A percentile compares a stretch with the other conserved stretches of the same genome.
Conservation (phyloP, 1,140 invertebrate species). For the Anadara kagoshimensis region DNA sequence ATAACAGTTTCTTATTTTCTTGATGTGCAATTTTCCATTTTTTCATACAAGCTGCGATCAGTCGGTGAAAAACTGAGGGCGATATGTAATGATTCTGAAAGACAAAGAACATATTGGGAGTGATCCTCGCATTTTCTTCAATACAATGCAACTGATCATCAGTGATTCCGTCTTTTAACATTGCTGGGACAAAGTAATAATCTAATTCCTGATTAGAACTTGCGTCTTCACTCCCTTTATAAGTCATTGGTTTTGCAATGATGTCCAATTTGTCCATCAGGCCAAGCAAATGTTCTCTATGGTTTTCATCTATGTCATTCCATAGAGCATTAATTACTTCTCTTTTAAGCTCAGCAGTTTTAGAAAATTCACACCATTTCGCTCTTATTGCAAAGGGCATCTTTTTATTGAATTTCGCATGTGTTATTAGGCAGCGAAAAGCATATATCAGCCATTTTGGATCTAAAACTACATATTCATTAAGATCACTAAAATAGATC, state of each 20-base stretch:
- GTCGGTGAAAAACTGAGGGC: too few relatives aligned
- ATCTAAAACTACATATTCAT: constrained; percentile 1
- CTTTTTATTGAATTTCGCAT: background rate
- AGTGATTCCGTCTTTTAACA: too few relatives aligned
- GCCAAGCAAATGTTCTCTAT: background rate
- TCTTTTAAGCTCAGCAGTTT: background rate
- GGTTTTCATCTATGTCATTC: background rate
- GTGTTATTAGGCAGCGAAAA: background rate
- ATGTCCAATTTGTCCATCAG: constrained; percentile 14
- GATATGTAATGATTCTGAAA: too few relatives aligned
- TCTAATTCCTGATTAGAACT: too few relatives aligned
- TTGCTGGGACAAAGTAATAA: too few relatives aligned
- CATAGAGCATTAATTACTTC: background rate
- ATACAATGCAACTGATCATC: too few relatives aligned
- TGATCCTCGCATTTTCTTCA: too few relatives aligned
- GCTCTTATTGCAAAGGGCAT: background rate
- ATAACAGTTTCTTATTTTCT: too few relatives aligned
- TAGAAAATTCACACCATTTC: background rate
- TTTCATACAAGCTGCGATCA: too few relatives aligned
- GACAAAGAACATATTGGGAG: too few relatives aligned
- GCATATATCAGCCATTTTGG: background rate
- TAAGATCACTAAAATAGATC: constrained; percentile 1
- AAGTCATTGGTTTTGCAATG: background rate
- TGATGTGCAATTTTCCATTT: too few relatives aligned
- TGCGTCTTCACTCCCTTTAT: background rate